A percentile compares a stretch with the other conserved stretches of the same genome.
These are phyloP conservation scores for Notolabrus celidotus DNA, from an alignment of 2,797 vertebrate species.

Conservation along the genomic window DNA sequence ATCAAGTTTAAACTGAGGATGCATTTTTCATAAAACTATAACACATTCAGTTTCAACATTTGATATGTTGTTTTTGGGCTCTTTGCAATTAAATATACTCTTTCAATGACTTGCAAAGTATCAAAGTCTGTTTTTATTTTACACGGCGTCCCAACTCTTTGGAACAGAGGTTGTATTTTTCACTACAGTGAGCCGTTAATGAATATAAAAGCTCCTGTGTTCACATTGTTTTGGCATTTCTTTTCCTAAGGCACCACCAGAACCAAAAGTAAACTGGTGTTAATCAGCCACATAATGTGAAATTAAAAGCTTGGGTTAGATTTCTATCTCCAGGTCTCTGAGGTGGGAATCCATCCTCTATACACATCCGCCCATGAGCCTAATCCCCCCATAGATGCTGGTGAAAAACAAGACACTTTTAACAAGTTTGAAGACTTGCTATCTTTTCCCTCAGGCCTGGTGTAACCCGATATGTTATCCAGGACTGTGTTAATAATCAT, in stretches of 20 bases:
- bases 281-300: slow-evolving; percentile 13
- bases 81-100: no score
- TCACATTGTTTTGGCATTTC: neutral
- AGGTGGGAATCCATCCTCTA: slow-evolving; percentile 27
- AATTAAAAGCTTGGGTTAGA: slow-evolving; percentile 20
- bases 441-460: slow-evolving; percentile 36
- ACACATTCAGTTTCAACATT: no score
- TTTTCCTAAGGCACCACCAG: neutral
- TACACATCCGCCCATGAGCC: neutral
- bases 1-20: no score
- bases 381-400: slow-evolving; percentile 25
- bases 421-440: slow-evolving; percentile 29
- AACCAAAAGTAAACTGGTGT: slow-evolving; percentile 1
- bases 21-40: no score
- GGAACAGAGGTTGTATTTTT: no score
- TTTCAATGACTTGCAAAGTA: no score
- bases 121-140: no score
- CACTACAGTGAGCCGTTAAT: no score
- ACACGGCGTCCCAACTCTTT: no score
- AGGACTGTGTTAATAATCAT: slow-evolving; percentile 57
- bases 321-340: slow-evolving; percentile 14
- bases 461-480: slow-evolving; percentile 48
- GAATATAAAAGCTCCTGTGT: no score
- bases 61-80: no score
- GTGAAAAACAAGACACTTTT: slow-evolving; percentile 50